Evolutionary conservation across 2,888 invertebrate genomes (phyloP).

Genomic region (Folsomia candida): DNA sequence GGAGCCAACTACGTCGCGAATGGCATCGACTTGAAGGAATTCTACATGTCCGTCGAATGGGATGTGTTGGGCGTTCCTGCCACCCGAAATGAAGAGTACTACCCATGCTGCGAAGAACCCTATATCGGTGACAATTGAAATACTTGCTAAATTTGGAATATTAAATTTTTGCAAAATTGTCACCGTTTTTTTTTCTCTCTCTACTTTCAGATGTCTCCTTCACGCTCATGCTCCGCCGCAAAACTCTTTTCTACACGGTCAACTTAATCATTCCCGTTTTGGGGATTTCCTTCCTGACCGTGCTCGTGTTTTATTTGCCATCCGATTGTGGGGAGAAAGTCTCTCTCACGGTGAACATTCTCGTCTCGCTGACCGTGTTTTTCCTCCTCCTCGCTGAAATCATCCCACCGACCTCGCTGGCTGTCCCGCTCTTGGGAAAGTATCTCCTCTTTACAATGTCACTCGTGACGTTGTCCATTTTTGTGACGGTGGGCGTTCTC

Average conservation of each 20-base stretch:
- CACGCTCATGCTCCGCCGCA: neutral
- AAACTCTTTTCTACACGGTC: neutral
- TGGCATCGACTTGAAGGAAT: neutral
- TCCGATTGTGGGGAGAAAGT: conserved; percentile 98
- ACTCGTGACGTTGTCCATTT: conserved; percentile 87
- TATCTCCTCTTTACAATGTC: conserved; percentile 96
- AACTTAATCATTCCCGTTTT: neutral
- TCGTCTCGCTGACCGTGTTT: neutral
- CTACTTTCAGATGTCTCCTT: conserved; percentile 52
- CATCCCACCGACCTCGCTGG: conserved; percentile 79
- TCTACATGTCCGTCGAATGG: neutral
- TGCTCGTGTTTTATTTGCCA: conserved; percentile 85
- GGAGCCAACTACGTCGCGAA: neutral
- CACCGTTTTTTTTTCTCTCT: no score
- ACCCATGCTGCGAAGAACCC: neutral
- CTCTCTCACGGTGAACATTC: conserved; percentile 62
- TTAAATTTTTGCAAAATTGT: no score
- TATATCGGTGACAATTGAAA: neutral
- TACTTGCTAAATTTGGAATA: no score
- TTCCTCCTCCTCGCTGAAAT: neutral
- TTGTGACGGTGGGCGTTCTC: conserved; percentile 91
- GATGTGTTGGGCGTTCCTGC: neutral
- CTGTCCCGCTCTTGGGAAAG: conserved; percentile 88
- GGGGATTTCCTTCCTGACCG: neutral
- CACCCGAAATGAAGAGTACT: neutral